Base-by-base conservation (phyloP, 2,797 vertebrate species). In the Spinus pinus region DNA sequence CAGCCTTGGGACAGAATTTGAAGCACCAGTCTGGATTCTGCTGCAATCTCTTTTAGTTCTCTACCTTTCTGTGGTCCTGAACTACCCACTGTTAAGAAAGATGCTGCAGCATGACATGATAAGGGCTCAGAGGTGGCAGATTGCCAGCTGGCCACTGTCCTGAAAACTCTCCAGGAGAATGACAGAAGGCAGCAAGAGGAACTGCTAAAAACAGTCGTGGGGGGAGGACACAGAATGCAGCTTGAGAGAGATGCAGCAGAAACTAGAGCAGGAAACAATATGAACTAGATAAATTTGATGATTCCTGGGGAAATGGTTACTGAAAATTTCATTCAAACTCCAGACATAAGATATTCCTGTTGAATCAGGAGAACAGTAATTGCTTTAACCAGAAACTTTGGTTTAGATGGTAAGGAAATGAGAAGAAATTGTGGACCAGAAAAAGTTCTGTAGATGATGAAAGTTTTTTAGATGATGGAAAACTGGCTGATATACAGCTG, bases 81-180 rank as follows among this genome's bases (percentile, higher is more conserved):
- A 50, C 71, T 54, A 41, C 19, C 19, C 46, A 35, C 7, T 58
- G 27, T 49, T 57, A 67, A 61, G 80, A 78, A 80, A 71, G 73
- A 93, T 75, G 70, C 77, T 93, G 69, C 58, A 90, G 71, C 57
- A 53, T 47, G 86, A 93, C 86, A 72, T 30, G 82, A 4, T 42
- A 61, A 86, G 61, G 86, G 80, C 77, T 69, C 60, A 74, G 62
- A 53, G 57, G 46, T 70, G 90, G 85, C 81, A 81, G 58, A 64
- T 27, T 95, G 73, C 70, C 93, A 93, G 77, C 83, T 95, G 93
- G 83, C 57, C 66, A 31, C 42, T 8, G 27, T 83, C 65, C 80
- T 93, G 60, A 85, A 83, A 81, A 57, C 41, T 88, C 85, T 65
- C 47, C 6, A n/a, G 33, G 73, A 92, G 35, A 86, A 71, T 0